A percentile compares a stretch with the other conserved stretches of the same genome.
These are phyloP conservation scores for Rhodeus uyekii DNA, from an alignment of 2,797 vertebrate species.

Conservation along the genomic window DNA sequence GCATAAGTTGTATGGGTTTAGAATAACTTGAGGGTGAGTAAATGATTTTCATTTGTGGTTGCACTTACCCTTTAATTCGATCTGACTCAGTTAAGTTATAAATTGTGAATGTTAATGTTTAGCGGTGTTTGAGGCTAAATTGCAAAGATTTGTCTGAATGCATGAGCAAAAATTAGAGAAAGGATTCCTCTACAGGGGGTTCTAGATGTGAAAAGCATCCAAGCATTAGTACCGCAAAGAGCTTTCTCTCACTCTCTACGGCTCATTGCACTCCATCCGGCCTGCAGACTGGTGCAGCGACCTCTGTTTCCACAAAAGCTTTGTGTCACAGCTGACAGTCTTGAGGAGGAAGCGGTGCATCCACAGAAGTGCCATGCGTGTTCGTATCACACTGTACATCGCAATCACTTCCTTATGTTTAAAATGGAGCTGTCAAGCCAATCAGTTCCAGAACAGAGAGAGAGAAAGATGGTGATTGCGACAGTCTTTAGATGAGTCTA, in stretches of 20 bases:
- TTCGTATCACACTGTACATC: constrained; percentile 62
- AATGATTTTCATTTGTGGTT: not conserved
- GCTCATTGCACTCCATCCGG: not conserved
- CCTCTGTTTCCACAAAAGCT: constrained; percentile 59
- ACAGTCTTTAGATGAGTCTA: constrained; percentile 16
- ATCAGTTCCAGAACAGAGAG: constrained; percentile 61
- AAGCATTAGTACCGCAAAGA: not conserved
- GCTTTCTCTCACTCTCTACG: constrained; percentile 3
- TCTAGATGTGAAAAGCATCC: constrained; percentile 1
- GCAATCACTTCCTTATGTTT: constrained; percentile 70
- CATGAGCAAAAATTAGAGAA: not conserved
- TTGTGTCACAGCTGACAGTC: constrained; percentile 56
- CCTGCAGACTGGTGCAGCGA: constrained; percentile 23
- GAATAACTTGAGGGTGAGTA: not conserved
- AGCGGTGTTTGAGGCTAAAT: not conserved
- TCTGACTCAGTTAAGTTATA: not conserved
- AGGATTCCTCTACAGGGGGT: not conserved
- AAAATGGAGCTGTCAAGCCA: constrained; percentile 78
- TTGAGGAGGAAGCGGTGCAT: not conserved
- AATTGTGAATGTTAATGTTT: not conserved
- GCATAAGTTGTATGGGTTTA: not conserved
- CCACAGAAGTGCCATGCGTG: constrained; percentile 58
- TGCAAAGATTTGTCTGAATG: not conserved
- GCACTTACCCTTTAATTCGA: not conserved
- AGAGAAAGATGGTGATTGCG: constrained; percentile 51